Conservation (phyloP, 2,888 invertebrate genomes). For the Calliscelio sp. region DNA sequence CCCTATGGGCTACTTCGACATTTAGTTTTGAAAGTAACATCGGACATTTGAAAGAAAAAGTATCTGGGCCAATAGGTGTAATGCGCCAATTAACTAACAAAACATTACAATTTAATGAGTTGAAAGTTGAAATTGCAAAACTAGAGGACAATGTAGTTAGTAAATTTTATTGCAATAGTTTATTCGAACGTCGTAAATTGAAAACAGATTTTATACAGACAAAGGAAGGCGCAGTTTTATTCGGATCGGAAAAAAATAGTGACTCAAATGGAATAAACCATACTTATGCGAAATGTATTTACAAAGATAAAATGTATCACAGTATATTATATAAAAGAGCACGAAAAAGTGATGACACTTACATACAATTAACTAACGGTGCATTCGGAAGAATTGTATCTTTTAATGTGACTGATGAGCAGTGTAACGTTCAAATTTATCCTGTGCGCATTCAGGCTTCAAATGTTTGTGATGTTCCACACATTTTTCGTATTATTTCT, state of each 20-base stretch:
- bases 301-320: constrained; percentile 2
- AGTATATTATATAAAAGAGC: constrained; percentile 17
- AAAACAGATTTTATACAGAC: constrained; percentile 18
- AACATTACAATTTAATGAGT: constrained; percentile 33
- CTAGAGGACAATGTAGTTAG: background rate
- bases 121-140: constrained; percentile 21
- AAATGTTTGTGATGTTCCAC: background rate
- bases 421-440: constrained; percentile 1
- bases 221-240: constrained; percentile 3
- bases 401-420: constrained; percentile 3
- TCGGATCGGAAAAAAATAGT: background rate
- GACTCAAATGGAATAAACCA: no score
- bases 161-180: constrained; percentile 14
- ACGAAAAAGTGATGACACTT: constrained; percentile 39
- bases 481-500: constrained; percentile 20
- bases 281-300: constrained; percentile 38
- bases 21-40: constrained; percentile 59
- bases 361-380: background rate
- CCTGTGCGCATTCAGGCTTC: background rate
- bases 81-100: constrained; percentile 50
- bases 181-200: constrained; percentile 22
- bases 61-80: constrained; percentile 56
- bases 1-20: constrained; percentile 47
- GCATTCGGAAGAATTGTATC: constrained; percentile 24
- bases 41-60: constrained; percentile 44